phyloP scores from a whole-genome alignment of 2,113 vertebrate species.

The Ageneiosus marmoratus region DNA sequence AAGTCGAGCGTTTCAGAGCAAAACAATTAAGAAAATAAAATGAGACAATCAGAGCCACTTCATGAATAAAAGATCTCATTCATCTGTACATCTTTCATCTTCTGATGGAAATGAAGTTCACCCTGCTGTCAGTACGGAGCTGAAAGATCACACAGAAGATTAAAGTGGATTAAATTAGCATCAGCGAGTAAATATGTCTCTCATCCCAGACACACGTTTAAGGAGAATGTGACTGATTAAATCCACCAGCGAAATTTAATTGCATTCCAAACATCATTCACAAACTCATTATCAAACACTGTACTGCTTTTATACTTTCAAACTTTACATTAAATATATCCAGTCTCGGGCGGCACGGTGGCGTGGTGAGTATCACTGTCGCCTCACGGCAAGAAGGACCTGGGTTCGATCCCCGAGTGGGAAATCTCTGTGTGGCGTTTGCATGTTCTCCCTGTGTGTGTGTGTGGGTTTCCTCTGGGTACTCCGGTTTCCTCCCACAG shows the following conservation, averaged over 20 bases:
- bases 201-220: constrained; percentile 14
- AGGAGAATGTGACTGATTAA: constrained; percentile 23
- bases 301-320: not conserved
- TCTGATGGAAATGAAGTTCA: constrained; percentile 23
- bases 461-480: no score
- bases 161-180: constrained; percentile 34
- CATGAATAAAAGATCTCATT: constrained; percentile 37
- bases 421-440: no score
- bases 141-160: constrained; percentile 17
- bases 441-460: no score
- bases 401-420: no score
- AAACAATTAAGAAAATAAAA: constrained; percentile 13
- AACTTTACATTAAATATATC: constrained; percentile 8
- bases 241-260: constrained; percentile 25
- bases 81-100: constrained; percentile 19
- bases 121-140: not conserved
- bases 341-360: no score
- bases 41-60: constrained; percentile 3
- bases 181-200: constrained; percentile 29
- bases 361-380: no score
- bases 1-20: not conserved
- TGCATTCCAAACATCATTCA: constrained; percentile 23
- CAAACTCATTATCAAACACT: not conserved
- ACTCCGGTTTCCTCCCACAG: no score
- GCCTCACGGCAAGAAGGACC: no score